phyloP scores from a whole-genome alignment of 2,888 invertebrate species.

The Pycnomerus fuliginosus region DNA sequence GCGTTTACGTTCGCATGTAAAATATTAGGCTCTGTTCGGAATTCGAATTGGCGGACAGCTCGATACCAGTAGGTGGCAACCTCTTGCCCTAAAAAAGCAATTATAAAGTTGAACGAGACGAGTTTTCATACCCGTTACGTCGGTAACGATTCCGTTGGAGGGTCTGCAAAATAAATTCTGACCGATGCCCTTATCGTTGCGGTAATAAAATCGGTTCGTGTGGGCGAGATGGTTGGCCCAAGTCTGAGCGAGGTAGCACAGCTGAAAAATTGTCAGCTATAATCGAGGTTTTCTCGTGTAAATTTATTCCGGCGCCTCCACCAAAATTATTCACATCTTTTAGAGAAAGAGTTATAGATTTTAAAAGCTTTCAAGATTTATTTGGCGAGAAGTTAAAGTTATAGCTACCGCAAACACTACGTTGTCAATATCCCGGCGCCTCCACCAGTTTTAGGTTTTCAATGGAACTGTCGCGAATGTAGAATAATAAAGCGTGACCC shows the following conservation, averaged over 20 bases:
- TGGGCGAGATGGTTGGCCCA: constrained; percentile 88
- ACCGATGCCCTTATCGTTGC: constrained; percentile 75
- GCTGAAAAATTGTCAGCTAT: too few species aligned
- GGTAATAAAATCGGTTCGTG: constrained; percentile 75
- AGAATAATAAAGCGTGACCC: too few species aligned
- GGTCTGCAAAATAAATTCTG: constrained; percentile 78
- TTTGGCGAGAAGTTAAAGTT: too few species aligned
- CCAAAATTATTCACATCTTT: too few species aligned
- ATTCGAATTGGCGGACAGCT: constrained; percentile 73
- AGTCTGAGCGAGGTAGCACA: constrained; percentile 79
- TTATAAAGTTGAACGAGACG: background rate
- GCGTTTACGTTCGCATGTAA: constrained; percentile 78
- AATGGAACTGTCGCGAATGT: too few species aligned
- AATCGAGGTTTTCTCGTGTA: too few species aligned
- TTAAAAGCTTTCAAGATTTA: too few species aligned
- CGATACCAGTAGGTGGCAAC: constrained; percentile 82
- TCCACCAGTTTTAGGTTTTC: too few species aligned
- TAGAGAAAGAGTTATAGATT: too few species aligned
- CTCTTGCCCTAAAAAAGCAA: constrained; percentile 66
- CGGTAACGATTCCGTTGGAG: constrained; percentile 65
- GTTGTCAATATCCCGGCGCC: too few species aligned
- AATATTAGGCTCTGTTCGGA: constrained; percentile 69
- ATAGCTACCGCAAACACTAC: too few species aligned
- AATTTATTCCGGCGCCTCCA: constrained; percentile 5
- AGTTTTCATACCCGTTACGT: constrained; percentile 61